Evolutionary conservation across 2,888 invertebrate genomes (phyloP), one percentile per base, ranked within the genome.

Genomic region (Amphimallon solstitiale): DNA sequence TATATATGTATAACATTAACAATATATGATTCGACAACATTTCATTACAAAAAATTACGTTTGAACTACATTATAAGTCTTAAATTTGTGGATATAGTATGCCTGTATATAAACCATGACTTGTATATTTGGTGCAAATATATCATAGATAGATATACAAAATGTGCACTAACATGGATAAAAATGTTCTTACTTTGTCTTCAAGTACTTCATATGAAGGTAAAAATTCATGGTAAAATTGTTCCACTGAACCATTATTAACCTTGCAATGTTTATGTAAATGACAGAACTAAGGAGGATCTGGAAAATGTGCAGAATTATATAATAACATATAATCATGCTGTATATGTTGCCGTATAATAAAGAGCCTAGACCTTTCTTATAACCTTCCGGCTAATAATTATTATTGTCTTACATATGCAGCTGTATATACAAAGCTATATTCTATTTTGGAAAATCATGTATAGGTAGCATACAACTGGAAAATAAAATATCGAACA

Each of bases 231-330:
- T 43, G 9, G 43, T 59, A n/a, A 59, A 10, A 40, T 59, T 67
- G 63, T 67, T 67, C 67, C 67, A 63, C 67, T 67, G 67, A 67
- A 67, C 67, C 67, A 63, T 64, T 59, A 43, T 29, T 19, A 29
- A 21, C 12, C 19, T 43, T 45, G 45, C 1, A 19, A 19, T 45
- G 17, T 9, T 45, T 19, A 15, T 43, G 17, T 43, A 14, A 43
- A 1, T 40, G 2, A n/a, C 9, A 12, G 9, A 38, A 40, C 14
- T 14, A 1, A 40, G 34, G 34, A 40, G 6, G 9, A 29, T 1
- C 7, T 9, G 43, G 56, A 59, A 59, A 56, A 43, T 15, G n/a
- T 59, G 56, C 56, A 43, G 43, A 29, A 29, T 59, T 43, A 59
- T 59, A 29, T 29, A 29, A 29, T 29, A 5, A 29, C 4, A 43